Percentiles rank a stretch among this genome's conserved stretches.
These are phyloP conservation scores for Colius striatus DNA, from an alignment of 2,113 vertebrate genomes.

Conservation along the genomic window DNA sequence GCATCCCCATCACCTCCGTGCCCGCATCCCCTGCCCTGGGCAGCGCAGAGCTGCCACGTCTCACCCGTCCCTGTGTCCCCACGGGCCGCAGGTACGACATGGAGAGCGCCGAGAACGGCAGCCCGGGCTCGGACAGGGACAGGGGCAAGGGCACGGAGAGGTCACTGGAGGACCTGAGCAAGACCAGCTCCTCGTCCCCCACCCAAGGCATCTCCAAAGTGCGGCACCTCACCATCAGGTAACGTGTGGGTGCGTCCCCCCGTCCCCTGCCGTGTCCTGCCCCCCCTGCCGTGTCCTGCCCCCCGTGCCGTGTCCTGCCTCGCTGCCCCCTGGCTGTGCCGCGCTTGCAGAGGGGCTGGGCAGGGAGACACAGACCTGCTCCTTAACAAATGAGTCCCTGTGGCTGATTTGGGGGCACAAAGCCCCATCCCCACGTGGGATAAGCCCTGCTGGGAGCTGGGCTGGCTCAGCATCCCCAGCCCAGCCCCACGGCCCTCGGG, in stretches of 20 bases:
- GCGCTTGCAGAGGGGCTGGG: neutral
- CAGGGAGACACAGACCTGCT: neutral
- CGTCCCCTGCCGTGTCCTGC: neutral
- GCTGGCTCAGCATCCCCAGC: neutral
- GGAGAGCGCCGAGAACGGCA: constrained; percentile 82
- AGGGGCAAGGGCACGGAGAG: constrained; percentile 80
- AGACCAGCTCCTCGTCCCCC: constrained; percentile 69
- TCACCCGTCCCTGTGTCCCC: neutral
- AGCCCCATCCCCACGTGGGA: neutral
- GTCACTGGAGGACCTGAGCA: constrained; percentile 86
- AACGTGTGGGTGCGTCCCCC: neutral
- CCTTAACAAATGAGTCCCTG: neutral
- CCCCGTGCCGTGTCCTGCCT: too few species aligned
- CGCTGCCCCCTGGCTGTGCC: neutral
- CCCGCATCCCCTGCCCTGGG: neutral
- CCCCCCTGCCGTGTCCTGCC: neutral
- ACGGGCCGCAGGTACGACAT: constrained; percentile 80
- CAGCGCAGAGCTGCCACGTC: neutral
- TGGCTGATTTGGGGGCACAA: neutral
- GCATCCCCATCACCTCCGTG: neutral
- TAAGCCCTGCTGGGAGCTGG: neutral
- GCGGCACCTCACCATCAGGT: constrained; percentile 86
- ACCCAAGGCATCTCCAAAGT: constrained; percentile 74
- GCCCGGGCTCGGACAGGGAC: constrained; percentile 78
- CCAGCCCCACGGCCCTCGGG: accelerated